These are phyloP conservation scores for Hipparchia semele DNA, from an alignment of 2,888 invertebrate species.

Conservation along the genomic window DNA sequence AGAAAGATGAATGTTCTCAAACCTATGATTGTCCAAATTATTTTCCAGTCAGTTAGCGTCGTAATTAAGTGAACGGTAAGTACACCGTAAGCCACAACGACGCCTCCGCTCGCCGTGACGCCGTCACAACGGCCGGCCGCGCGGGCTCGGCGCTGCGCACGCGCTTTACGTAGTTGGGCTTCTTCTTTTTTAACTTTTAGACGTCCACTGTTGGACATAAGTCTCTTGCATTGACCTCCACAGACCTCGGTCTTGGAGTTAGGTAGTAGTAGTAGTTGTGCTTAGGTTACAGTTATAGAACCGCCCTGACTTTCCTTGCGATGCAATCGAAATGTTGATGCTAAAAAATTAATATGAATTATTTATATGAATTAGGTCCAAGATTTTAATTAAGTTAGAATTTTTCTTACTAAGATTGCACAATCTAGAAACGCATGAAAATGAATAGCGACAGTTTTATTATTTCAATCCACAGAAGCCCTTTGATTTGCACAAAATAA, in stretches of 20 bases:
- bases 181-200: too few species aligned
- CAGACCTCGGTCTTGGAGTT: too few species aligned
- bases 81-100: slow-evolving; percentile 43
- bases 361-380: too few species aligned
- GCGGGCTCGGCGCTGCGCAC: slow-evolving; percentile 24
- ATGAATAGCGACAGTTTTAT: too few species aligned
- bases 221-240: too few species aligned
- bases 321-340: not conserved
- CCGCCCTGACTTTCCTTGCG: slow-evolving; percentile 30
- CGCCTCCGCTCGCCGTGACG: slow-evolving; percentile 33
- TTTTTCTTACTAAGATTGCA: too few species aligned
- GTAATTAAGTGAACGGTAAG: slow-evolving; percentile 53
- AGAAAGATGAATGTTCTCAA: slow-evolving; percentile 25
- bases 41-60: slow-evolving; percentile 58
- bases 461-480: too few species aligned
- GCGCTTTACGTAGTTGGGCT: not conserved
- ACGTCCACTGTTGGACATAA: too few species aligned
- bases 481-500: too few species aligned
- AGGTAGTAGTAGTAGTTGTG: too few species aligned
- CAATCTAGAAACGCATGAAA: too few species aligned
- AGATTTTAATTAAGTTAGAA: too few species aligned
- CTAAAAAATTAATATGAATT: slow-evolving; percentile 5
- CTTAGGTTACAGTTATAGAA: slow-evolving; percentile 22
- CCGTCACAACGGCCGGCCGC: slow-evolving; percentile 40
- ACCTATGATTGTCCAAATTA: slow-evolving; percentile 55